Evolutionary conservation across 2,888 invertebrate species (phyloP).

Genomic region (Cryptocheilus praepositus): DNA sequence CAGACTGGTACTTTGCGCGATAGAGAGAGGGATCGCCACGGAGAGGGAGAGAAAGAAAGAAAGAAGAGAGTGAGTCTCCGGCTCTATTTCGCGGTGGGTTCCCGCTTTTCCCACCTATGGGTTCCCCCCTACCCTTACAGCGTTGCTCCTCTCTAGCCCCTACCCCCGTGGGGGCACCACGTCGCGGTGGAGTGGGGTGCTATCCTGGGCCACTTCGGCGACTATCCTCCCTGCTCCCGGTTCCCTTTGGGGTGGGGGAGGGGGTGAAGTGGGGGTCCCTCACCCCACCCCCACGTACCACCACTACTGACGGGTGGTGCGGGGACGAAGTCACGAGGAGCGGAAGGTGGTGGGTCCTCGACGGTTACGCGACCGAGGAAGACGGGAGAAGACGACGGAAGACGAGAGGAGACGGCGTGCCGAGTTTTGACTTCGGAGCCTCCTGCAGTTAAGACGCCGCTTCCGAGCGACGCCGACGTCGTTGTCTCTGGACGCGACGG

Average conservation of each 20-base stretch:
- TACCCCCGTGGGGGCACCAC: slow-evolving; percentile 60
- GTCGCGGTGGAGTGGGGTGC: slow-evolving; percentile 63
- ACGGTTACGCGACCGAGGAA: neutral
- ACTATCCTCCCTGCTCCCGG: slow-evolving; percentile 62
- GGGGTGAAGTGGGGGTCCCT: slow-evolving; percentile 61
- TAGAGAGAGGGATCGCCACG: slow-evolving; percentile 7
- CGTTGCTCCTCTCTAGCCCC: slow-evolving; percentile 57
- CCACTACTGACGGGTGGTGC: slow-evolving; percentile 1
- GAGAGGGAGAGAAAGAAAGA: slow-evolving; percentile 11
- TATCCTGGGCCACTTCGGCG: slow-evolving; percentile 65
- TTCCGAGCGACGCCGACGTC: too few relatives aligned
- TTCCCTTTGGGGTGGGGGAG: slow-evolving; percentile 57
- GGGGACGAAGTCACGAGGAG: slow-evolving; percentile 1
- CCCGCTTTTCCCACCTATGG: slow-evolving; percentile 67
- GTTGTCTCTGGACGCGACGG: too few relatives aligned
- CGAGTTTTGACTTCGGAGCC: neutral
- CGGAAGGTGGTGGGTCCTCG: slow-evolving; percentile 6
- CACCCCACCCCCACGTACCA: slow-evolving; percentile 41
- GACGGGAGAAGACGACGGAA: neutral
- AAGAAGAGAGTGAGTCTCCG: slow-evolving; percentile 48
- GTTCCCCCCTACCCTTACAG: slow-evolving; percentile 54
- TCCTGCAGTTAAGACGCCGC: too few relatives aligned
- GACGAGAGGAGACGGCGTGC: neutral
- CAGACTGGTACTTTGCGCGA: neutral
- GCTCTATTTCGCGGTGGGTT: slow-evolving; percentile 63